Percentiles rank a stretch among this genome's conserved stretches.
phyloP scores from a whole-genome alignment of 2,888 invertebrate species.

The Entomobrya multifasciata region DNA sequence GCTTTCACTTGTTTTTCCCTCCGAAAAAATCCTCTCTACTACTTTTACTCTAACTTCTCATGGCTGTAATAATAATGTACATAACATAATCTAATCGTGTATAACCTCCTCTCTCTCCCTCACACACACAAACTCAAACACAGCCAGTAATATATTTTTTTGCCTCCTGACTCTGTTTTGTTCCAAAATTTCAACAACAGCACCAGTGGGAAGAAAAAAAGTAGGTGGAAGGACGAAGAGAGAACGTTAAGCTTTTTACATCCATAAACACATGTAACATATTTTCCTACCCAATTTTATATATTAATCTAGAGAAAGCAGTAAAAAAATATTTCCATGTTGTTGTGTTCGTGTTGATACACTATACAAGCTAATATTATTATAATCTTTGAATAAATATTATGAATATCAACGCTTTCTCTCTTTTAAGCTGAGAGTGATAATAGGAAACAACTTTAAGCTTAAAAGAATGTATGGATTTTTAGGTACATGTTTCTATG shows the following conservation, averaged over 20 bases:
- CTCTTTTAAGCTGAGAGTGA: background rate
- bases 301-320: constrained; percentile 21
- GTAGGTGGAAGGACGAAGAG: background rate
- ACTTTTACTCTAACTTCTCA: constrained; percentile 42
- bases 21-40: background rate
- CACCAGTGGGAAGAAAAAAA: constrained; percentile 2
- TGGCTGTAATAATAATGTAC: constrained; percentile 16
- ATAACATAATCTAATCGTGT: constrained; percentile 48
- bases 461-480: background rate
- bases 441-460: background rate
- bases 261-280: background rate
- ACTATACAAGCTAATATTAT: background rate
- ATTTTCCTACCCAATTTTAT: background rate
- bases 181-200: constrained; percentile 39
- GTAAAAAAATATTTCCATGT: background rate
- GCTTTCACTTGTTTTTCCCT: background rate
- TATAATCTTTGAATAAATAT: constrained; percentile 27
- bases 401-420: background rate
- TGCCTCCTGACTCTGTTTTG: background rate
- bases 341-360: too few relatives aligned
- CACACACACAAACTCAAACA: background rate
- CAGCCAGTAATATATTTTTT: constrained; percentile 1
- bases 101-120: constrained; percentile 8
- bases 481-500: background rate
- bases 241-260: too few relatives aligned